Percentiles rank a stretch among this genome's conserved stretches.
Conservation (phyloP, 2,113 vertebrate genomes). For the Epinephelus fuscoguttatus region DNA sequence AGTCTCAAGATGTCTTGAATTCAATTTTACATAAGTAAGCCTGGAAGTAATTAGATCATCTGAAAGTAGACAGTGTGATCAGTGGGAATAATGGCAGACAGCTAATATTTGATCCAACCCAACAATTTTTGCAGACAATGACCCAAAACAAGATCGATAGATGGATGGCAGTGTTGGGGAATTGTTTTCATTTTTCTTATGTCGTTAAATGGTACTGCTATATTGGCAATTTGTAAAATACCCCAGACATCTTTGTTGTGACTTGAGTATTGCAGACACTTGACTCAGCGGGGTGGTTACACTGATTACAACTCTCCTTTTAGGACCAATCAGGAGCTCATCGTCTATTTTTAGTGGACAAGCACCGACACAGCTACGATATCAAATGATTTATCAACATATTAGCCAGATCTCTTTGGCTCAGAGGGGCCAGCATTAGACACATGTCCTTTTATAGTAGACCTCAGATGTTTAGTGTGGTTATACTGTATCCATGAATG, state of each 20-base stretch:
- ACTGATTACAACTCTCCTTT: conserved; percentile 1
- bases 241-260: background rate
- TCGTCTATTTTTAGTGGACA: background rate
- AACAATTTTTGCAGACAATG: too few relatives aligned
- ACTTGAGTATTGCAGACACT: background rate
- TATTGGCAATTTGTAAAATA: background rate
- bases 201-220: background rate
- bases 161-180: too few relatives aligned
- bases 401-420: conserved; percentile 8
- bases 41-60: too few relatives aligned
- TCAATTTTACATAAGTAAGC: too few relatives aligned
- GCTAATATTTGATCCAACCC: too few relatives aligned
- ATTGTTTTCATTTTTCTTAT: background rate
- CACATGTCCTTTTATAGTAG: background rate
- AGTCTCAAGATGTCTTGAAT: too few relatives aligned
- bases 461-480: background rate
- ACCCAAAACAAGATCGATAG: background rate
- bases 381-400: background rate
- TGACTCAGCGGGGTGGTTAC: background rate
- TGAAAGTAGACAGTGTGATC: background rate
- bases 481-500: background rate
- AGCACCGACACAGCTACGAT: background rate
- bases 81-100: background rate
- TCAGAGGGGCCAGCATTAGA: background rate
- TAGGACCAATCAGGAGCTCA: conserved; percentile 19